Evolutionary conservation across 2,888 invertebrate genomes (phyloP).

Genomic region (Drosophila merina): DNA sequence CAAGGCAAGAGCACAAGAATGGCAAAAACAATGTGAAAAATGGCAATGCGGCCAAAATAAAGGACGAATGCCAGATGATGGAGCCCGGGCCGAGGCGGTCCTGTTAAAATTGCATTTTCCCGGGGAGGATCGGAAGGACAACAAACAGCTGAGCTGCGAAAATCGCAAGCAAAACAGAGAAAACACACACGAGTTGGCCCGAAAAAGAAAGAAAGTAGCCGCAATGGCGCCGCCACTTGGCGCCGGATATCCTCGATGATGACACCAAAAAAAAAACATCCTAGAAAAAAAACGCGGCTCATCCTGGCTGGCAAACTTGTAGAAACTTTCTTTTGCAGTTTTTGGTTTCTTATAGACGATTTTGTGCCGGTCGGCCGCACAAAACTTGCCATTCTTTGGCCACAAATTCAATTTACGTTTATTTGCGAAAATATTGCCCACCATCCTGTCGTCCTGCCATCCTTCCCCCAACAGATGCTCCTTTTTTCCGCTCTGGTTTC

Average conservation of each 20-base stretch:
- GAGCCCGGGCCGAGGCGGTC: background rate
- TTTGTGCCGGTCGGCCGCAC: constrained; percentile 29
- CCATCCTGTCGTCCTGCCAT: constrained; percentile 17
- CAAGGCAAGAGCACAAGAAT: constrained; percentile 19
- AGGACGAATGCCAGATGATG: constrained; percentile 6
- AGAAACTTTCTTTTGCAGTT: constrained; percentile 36
- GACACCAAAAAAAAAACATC: constrained; percentile 23
- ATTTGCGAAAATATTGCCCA: constrained; percentile 53
- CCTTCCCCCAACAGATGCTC: background rate
- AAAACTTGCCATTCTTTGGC: constrained; percentile 46
- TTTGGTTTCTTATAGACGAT: constrained; percentile 18
- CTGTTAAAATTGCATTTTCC: constrained; percentile 50
- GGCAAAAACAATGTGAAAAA: constrained; percentile 47
- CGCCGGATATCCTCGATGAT: constrained; percentile 44
- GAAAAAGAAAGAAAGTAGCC: constrained; percentile 33
- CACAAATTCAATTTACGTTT: constrained; percentile 68
- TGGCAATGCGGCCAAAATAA: constrained; percentile 48
- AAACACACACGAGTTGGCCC: constrained; percentile 38
- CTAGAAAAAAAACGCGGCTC: background rate
- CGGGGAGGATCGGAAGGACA: constrained; percentile 13
- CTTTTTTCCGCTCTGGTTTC: constrained; percentile 19
- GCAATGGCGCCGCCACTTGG: constrained; percentile 41
- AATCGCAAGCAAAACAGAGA: constrained; percentile 65
- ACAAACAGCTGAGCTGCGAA: constrained; percentile 60
- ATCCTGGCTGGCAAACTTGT: constrained; percentile 10